Base-by-base conservation (phyloP, 1,140 invertebrate species). In the Lamellibrachia luymesi region DNA sequence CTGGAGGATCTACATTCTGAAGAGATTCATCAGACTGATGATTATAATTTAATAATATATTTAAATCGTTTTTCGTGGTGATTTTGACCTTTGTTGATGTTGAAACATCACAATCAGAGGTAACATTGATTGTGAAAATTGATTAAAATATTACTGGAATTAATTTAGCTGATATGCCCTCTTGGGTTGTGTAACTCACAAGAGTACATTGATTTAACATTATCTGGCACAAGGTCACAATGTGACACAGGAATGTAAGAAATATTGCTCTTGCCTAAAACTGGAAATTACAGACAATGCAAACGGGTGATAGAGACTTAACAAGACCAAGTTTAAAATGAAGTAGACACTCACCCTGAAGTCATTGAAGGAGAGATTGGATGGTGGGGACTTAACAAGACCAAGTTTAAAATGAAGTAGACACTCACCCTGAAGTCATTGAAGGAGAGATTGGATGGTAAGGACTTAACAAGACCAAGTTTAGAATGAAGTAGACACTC, bases 351-450 rank as follows among this genome's bases (percentile, higher is more conserved):
- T 94, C 94, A 96, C 96, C 91, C 51, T 51, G 51, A 93, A 17
- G 80, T 89, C 13, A 89, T 89, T 17, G 13, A 89, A 17, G 13
- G n/a, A 17, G n/a, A 17, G 13, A n/a, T n/a, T n/a, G 13, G 80
- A 17, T 89, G 80, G n/a, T 89, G 80, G 13, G 80, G 13, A n/a
- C n/a, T 13, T 89, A 89, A 17, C 13, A 89, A n/a, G n/a, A n/a
- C n/a, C 38, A 38, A 38, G 22, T 91, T 91, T 10, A 49, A n/a
- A 13, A 92, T 38, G 56, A 92, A 17, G 52, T 0, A 2, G 6
- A 89, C 2, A 95, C 95, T 94, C 94, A 96, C 96, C 91, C 51
- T 52, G 51, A 93, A 22, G 80, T 90, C 17, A 90, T 1, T 22
- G 17, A 90, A 22, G 17, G n/a, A 22, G n/a, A 22, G 17, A n/a